Evolutionary conservation across 2,797 vertebrate species (phyloP), one percentile per base, ranked within the genome.

Genomic region (Carduelis carduelis): DNA sequence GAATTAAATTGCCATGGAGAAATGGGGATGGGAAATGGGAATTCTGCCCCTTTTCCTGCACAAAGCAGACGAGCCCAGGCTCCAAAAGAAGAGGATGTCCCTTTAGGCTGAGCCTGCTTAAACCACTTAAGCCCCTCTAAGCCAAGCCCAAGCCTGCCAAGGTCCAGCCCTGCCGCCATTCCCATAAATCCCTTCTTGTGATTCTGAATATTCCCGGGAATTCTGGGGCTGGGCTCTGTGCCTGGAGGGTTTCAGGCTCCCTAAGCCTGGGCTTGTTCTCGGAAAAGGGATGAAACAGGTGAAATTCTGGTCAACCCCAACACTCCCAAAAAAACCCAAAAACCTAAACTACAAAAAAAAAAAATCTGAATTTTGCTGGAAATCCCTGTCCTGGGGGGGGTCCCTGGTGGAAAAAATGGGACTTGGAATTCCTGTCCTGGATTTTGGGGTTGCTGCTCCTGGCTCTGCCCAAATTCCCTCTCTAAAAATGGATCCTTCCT

Each of bases 31-130:
- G 34, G 2, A 53, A 59, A 0, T 2, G 3, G 59, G 56, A 74
- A 35, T 43, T 9, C 5, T 14, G 1, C 8, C 21, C 32, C 23
- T 28, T 49, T 66, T 43, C 17, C 14, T 3, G 21, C 27, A 2
- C 8, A 14, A 6, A 79, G 34, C 72, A 89, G 87, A 52, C 0
- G 3, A 53, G 16, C 34, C 65, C 47, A 53, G 27, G 65, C 15
- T 2, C 5, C 7, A 26, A 27, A 71, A 63, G 90, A 86, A 80
- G 82, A 76, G 93, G 95, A 93, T 72, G 87, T 94, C 90, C 84
- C 76, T 28, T 53, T 32, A 47, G 91, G 91, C 69, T 96, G 79
- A 96, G 71, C 91, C 96, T 80, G 63, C 71, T 95, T 81, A 93
- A 50, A 52, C 68, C 2, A 0, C 46, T 57, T 92, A 93, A 96